Base-by-base conservation (phyloP, 2,797 vertebrate genomes). In the Leptatherina wallacei region DNA sequence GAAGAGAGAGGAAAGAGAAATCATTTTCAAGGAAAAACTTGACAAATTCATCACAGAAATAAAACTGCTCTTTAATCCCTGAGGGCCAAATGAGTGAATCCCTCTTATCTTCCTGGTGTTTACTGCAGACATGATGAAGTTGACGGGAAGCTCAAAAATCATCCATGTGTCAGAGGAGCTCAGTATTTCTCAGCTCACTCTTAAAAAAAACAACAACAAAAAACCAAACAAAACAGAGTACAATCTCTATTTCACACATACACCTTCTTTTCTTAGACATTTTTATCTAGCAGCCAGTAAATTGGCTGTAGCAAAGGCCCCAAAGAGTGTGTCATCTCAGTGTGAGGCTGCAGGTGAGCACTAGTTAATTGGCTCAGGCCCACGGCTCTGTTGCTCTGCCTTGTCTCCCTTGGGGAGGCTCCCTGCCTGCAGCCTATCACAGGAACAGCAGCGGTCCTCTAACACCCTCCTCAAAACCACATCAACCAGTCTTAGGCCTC, bases 331-430 rank as follows among this genome's bases (percentile, higher is more conserved):
- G 84, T 80, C 84, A 65, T 89, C 85, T 91, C 89, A 81, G 91
- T 80, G 90, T 82, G 91, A 90, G 90, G 83, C 91, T 91, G 83
- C 88, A 95, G 95, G 92, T 95, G 93, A 94, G 91, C 88, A 77
- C 74, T 79, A 81, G 89, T 93, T 95, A 95, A 95, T 95, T 95
- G 94, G 94, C 92, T 93, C 65, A 42, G 84, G 89, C 91, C 84
- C 70, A 75, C 42, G 63, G 84, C 87, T 80, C 81, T 69, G 81
- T 71, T 76, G 87, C 87, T 75, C 52, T 69, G 83, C 75, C 63
- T 65, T 51, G 74, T 44, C 66, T 66, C 86, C 90, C 88, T 85
- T 22, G 77, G 88, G 87, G 80, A 81, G 80, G 59, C 78, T 77
- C 83, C 81, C 82, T 18, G 67, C 73, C 73, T 73, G 69, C 56